A percentile compares a stretch with the other conserved stretches of the same genome.
phyloP scores from a whole-genome alignment of 2,113 vertebrate species.

The Ceyx melanurus region DNA sequence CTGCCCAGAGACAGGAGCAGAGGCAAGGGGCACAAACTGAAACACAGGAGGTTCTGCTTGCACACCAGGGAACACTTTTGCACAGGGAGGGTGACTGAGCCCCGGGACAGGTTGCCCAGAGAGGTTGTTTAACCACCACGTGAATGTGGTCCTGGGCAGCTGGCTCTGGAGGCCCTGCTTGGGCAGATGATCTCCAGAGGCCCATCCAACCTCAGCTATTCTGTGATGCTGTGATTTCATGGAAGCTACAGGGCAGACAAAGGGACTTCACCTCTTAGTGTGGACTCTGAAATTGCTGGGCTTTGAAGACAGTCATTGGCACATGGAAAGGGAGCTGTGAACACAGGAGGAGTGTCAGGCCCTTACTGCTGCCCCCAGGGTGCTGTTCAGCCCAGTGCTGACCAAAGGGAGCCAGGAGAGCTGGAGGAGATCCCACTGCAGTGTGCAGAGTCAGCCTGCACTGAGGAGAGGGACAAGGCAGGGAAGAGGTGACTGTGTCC shows the following conservation, averaged over 20 bases:
- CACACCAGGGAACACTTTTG: neutral
- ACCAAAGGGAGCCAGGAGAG: neutral
- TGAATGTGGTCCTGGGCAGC: neutral
- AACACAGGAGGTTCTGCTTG: neutral
- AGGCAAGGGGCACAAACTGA: neutral
- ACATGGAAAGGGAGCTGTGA: neutral
- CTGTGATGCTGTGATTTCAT: neutral
- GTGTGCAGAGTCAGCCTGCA: conserved; percentile 2
- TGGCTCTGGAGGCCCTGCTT: neutral
- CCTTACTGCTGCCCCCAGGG: neutral
- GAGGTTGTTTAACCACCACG: neutral
- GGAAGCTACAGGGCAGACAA: neutral
- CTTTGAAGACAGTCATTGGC: neutral
- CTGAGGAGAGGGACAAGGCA: neutral
- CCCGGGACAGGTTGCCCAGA: neutral
- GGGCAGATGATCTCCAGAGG: neutral
- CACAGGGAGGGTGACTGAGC: neutral
- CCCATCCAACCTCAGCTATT: neutral
- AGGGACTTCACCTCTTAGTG: neutral
- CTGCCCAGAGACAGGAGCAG: neutral
- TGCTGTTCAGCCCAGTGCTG: neutral
- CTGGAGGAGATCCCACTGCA: conserved; percentile 10
- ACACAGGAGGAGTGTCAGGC: neutral
- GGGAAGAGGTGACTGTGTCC: neutral
- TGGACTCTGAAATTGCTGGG: neutral